Evolutionary conservation across 2,113 vertebrate species (phyloP).

Genomic region (Pica pica): DNA sequence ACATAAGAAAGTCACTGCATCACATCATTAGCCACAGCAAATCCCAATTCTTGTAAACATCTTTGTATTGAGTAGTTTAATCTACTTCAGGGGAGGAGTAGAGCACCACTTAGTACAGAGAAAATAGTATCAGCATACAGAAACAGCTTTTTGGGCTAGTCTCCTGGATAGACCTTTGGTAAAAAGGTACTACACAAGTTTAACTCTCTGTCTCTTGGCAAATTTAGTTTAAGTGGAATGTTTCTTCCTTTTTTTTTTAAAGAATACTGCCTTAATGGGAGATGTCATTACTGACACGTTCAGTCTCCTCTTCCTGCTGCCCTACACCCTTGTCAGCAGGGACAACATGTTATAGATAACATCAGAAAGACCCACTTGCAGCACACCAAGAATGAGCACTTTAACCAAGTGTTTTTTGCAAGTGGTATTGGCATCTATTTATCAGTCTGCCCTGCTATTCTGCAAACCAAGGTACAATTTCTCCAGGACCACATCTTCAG

Average conservation of each 20-base stretch:
- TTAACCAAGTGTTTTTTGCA: background rate
- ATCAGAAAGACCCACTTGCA: background rate
- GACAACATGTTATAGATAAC: background rate
- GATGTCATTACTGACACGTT: background rate
- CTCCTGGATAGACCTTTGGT: background rate
- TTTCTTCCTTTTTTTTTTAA: background rate
- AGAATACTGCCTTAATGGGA: background rate
- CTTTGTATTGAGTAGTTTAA: background rate
- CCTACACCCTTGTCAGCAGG: background rate
- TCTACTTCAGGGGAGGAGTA: background rate
- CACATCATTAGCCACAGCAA: background rate
- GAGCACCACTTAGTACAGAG: background rate
- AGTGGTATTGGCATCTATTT: background rate
- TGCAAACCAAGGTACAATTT: background rate
- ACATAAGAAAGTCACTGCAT: background rate
- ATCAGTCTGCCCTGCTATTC: background rate
- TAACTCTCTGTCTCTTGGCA: background rate
- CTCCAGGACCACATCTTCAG: background rate
- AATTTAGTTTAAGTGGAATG: background rate
- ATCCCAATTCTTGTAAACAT: background rate
- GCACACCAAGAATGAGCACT: background rate
- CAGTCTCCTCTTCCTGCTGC: background rate
- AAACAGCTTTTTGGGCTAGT: background rate
- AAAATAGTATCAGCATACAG: background rate
- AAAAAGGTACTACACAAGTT: background rate